phyloP scores from a whole-genome alignment of 92 coral and sea anemone species.

The Blastomussa wellsi region DNA sequence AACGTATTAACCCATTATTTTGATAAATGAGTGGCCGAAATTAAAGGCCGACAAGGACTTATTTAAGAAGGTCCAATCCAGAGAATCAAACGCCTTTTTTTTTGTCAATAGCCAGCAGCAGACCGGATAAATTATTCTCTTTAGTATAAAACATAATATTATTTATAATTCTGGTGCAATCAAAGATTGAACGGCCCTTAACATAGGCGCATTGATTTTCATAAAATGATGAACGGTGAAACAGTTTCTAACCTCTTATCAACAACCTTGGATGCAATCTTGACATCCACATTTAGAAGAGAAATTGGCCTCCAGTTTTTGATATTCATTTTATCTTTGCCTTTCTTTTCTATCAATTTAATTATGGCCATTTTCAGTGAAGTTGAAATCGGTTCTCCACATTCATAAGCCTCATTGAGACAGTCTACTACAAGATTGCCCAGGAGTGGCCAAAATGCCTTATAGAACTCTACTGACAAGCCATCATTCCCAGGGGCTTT shows the following conservation, averaged over 20 bases:
- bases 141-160: slow-evolving; percentile 8
- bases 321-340: not conserved
- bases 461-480: too few species aligned
- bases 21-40: slow-evolving; percentile 23
- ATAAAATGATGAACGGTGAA: not conserved
- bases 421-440: not conserved
- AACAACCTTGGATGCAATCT: too few species aligned
- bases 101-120: slow-evolving; percentile 1
- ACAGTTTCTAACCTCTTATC: slow-evolving; percentile 9
- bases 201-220: slow-evolving; percentile 12
- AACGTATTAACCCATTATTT: slow-evolving; percentile 23
- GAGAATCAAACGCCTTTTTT: too few species aligned
- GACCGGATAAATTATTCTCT: not conserved
- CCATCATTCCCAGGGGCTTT: too few species aligned
- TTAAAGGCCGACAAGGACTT: slow-evolving; percentile 5
- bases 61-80: slow-evolving; percentile 16
- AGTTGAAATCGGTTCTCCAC: too few species aligned
- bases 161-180: slow-evolving; percentile 6
- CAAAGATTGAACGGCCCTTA: slow-evolving; percentile 5
- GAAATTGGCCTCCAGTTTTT: not conserved
- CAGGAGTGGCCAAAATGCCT: not conserved
- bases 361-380: too few species aligned
- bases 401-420: too few species aligned
- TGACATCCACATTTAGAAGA: not conserved
- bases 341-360: not conserved